Conservation (phyloP, 2,797 vertebrate genomes). For the Vultur gryphus region DNA sequence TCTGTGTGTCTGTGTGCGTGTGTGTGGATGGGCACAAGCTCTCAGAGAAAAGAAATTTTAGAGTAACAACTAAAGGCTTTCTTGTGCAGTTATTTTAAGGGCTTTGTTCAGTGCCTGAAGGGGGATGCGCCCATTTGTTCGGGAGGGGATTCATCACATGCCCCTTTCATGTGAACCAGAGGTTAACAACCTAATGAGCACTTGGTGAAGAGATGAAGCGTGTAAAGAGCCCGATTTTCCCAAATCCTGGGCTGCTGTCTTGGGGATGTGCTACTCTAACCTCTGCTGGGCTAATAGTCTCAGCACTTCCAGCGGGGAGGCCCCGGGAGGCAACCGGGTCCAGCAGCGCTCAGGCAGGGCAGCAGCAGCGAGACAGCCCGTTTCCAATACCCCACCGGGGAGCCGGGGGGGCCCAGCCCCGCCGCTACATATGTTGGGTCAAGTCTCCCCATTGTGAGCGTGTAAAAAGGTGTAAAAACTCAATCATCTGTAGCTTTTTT, state of each 20-base stretch:
- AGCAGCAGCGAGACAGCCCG: constrained; percentile 73
- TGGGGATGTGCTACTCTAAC: constrained; percentile 86
- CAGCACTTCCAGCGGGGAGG: constrained; percentile 77
- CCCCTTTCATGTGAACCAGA: constrained; percentile 81
- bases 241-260: constrained; percentile 75
- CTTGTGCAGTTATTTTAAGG: constrained; percentile 77
- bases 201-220: constrained; percentile 84
- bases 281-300: constrained; percentile 75
- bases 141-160: constrained; percentile 72
- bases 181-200: constrained; percentile 87
- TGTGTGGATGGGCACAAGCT: constrained; percentile 34
- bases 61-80: constrained; percentile 70
- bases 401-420: constrained; percentile 79
- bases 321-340: constrained; percentile 75
- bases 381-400: constrained; percentile 75
- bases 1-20: neutral
- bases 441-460: constrained; percentile 86
- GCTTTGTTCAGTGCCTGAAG: constrained; percentile 77
- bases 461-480: constrained; percentile 87
- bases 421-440: constrained; percentile 92
- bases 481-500: constrained; percentile 81
- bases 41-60: constrained; percentile 65
- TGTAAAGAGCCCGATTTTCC: constrained; percentile 81
- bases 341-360: constrained; percentile 76
- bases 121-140: constrained; percentile 80